These are phyloP conservation scores for Barbus barbus DNA, from an alignment of 2,113 vertebrate genomes.

Conservation along the genomic window DNA sequence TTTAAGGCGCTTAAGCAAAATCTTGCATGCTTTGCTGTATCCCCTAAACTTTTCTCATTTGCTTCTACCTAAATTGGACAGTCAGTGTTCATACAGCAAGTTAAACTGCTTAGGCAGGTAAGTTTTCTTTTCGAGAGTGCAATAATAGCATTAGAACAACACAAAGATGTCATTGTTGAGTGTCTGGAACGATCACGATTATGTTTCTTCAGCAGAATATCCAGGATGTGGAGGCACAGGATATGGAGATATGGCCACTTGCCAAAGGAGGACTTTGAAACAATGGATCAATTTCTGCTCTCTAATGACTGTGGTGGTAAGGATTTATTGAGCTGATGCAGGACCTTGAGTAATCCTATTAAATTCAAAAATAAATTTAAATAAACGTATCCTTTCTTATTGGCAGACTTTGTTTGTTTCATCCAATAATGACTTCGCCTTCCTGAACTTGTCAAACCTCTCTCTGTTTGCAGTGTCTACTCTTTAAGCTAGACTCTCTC, in stretches of 20 bases:
- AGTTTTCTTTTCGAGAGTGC: too few relatives aligned
- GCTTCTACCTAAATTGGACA: not conserved
- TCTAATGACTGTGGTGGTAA: constrained; percentile 26
- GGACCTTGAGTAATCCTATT: not conserved
- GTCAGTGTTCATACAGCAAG: constrained; percentile 24
- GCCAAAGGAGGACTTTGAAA: constrained; percentile 20
- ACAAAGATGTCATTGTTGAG: constrained; percentile 6
- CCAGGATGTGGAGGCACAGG: not conserved
- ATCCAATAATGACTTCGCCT: not conserved
- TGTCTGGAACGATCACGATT: not conserved
- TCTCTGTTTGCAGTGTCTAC: not conserved
- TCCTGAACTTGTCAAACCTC: not conserved
- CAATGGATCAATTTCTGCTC: constrained; percentile 19
- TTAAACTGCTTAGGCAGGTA: constrained; percentile 39
- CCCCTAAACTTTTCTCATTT: not conserved
- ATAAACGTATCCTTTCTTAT: not conserved
- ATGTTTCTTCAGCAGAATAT: constrained; percentile 1
- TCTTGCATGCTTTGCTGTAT: not conserved
- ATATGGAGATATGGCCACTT: constrained; percentile 2
- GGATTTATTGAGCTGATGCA: constrained; percentile 19
- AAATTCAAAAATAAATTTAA: not conserved
- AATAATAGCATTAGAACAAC: constrained; percentile 30
- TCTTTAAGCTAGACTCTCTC: not conserved
- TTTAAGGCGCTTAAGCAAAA: not conserved
- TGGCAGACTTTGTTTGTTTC: not conserved